Evolutionary conservation across 2,797 vertebrate genomes (phyloP), one percentile per base, ranked within the genome.

Genomic region (Lacerta viridis): DNA sequence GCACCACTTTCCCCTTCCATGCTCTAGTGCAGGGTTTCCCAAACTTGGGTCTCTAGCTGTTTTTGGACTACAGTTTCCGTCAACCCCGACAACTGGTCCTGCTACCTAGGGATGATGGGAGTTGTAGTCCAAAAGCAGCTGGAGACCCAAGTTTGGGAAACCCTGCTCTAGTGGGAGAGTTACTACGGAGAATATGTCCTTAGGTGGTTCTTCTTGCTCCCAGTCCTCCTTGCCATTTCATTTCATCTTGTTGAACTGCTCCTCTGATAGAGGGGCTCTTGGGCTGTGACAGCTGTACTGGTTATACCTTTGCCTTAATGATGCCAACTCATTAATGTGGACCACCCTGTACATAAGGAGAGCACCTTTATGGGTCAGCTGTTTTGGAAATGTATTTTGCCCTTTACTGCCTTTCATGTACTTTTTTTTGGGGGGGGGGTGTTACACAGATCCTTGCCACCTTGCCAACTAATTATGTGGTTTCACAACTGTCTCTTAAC

Each of bases 401-500:
- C 18, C 25, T 72, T 82, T 64, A 4, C 23, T 50, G n/a, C n/a
- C n/a, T 92, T 92, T 84, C 27, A 71, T 43, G 77, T 0, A 88
- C 61, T 8, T 20, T 33, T 77, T 50, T 55, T 55, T 15, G 1
- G 13, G 50, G 50, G 17, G 15, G 78, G 80, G 71, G 86, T 80
- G 3, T 0, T 2, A 6, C 72, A 87, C 1, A 90, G 17, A 39
- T 84, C 84, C 86, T 87, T 90, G n/a, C n/a, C n/a, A n/a, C n/a
- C n/a, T n/a, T n/a, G n/a, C 66, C 92, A 41, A 7, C 8, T 90
- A 84, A 46, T 83, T 77, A 77, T 23, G 88, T 89, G 61, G 18
- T 86, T 25, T 90, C 72, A 78, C 89, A 93, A 92, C 78, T 78
- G 59, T 43, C 72, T 89, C 41, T 86, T 23, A 20, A 41, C 69